Conservation (phyloP, 35 echinoderm and acorn worm genomes). For the Holothuria glaberrima region DNA sequence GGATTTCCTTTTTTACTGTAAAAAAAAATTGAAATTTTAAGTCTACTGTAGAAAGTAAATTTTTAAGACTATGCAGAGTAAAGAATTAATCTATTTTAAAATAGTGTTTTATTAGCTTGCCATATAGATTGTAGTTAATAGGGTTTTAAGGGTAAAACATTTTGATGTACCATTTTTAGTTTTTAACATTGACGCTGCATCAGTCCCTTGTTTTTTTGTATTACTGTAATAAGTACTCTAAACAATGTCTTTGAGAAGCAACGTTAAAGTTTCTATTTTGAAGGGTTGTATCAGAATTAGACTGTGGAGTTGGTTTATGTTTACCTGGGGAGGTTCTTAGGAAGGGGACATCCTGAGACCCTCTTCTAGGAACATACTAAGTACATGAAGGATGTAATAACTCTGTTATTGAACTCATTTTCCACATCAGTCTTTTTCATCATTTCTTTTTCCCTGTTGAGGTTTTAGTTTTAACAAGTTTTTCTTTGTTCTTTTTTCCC, state of each 20-base stretch:
- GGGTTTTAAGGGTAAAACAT: too few species aligned
- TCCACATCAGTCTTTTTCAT: background rate
- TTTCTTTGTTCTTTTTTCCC: background rate
- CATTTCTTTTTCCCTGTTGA: background rate
- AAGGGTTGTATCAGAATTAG: background rate
- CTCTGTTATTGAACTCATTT: slow-evolving; percentile 5
- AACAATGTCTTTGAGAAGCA: background rate
- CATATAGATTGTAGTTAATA: too few species aligned
- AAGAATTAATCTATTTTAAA: too few species aligned
- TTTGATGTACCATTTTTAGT: too few species aligned
- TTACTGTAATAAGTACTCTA: slow-evolving; percentile 25
- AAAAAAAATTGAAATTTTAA: background rate
- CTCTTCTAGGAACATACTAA: too few species aligned
- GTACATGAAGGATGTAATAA: too few species aligned
- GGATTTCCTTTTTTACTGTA: background rate
- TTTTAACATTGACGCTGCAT: too few species aligned
- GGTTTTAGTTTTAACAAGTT: background rate
- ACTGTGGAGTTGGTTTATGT: background rate
- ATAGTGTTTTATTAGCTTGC: too few species aligned
- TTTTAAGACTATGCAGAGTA: too few species aligned
- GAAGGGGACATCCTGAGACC: slow-evolving; percentile 1
- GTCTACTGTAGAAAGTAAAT: too few species aligned
- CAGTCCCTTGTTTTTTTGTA: background rate
- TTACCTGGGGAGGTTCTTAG: background rate
- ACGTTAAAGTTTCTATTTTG: background rate